A percentile compares a stretch with the other conserved stretches of the same genome.
phyloP scores from a whole-genome alignment of 2,888 invertebrate species.

The Calliscelio sp. region DNA sequence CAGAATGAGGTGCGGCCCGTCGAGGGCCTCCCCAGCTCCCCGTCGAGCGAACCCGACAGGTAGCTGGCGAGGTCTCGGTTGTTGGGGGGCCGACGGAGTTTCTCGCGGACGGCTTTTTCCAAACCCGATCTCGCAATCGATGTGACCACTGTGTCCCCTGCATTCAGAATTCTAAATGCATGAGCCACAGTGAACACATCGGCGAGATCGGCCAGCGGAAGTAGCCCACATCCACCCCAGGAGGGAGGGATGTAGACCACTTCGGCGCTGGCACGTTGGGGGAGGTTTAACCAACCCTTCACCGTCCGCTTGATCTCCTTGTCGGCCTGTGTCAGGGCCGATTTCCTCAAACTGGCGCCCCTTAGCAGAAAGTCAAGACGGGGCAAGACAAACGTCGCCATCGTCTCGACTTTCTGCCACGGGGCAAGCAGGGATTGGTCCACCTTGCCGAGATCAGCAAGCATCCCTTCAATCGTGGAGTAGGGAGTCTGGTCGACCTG shows the following conservation, averaged over 20 bases:
- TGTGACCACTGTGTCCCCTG: constrained; percentile 72
- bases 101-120: constrained; percentile 64
- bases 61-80: constrained; percentile 72
- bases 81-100: constrained; percentile 23
- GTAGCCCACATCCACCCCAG: constrained; percentile 78
- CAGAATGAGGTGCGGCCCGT: constrained; percentile 60
- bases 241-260: constrained; percentile 74
- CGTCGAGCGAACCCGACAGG: constrained; percentile 46
- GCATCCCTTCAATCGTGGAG: constrained; percentile 43
- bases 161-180: constrained; percentile 79
- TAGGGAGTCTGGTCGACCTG: constrained; percentile 64
- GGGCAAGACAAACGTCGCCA: constrained; percentile 73
- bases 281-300: constrained; percentile 79
- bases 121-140: constrained; percentile 74
- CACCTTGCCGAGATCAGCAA: constrained; percentile 38
- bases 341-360: constrained; percentile 74
- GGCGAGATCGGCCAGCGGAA: constrained; percentile 78
- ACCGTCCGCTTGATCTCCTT: constrained; percentile 69
- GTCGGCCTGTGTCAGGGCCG: constrained; percentile 75
- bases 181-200: constrained; percentile 79
- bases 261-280: constrained; percentile 80
- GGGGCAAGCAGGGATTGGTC: constrained; percentile 68
- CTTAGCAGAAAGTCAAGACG: constrained; percentile 70
- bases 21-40: constrained; percentile 22
- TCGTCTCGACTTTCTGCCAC: constrained; percentile 73